These are phyloP conservation scores for Lasioglossum lativentre DNA, from an alignment of 2,888 invertebrate species.

Conservation along the genomic window DNA sequence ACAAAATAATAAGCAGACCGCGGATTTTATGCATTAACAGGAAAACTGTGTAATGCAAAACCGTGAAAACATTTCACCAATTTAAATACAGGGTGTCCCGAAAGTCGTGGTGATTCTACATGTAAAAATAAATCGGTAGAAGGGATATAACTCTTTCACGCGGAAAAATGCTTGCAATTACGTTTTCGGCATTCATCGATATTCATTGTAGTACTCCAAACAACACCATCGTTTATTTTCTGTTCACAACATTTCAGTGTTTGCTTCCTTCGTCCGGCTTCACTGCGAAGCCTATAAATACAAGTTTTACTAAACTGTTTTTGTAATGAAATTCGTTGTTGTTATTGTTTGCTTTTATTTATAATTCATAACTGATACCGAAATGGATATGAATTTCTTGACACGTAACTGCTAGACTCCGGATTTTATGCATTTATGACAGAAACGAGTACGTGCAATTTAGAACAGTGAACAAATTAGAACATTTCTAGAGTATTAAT, in stretches of 20 bases:
- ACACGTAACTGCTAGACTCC: too few relatives aligned
- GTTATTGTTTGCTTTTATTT: not conserved
- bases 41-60: not conserved
- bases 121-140: too few relatives aligned
- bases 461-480: too few relatives aligned
- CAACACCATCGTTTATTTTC: not conserved
- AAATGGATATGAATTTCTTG: not conserved
- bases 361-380: too few relatives aligned
- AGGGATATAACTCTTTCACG: not conserved
- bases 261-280: not conserved
- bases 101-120: too few relatives aligned
- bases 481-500: too few relatives aligned
- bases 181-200: not conserved
- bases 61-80: too few relatives aligned
- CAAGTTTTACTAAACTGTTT: not conserved
- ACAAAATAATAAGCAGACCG: not conserved
- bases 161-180: not conserved
- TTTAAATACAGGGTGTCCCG: too few relatives aligned
- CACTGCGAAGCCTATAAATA: not conserved
- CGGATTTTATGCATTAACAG: not conserved
- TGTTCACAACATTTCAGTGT: not conserved
- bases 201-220: not conserved
- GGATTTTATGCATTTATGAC: too few relatives aligned
- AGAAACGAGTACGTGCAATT: too few relatives aligned
- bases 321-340: not conserved